phyloP scores from a whole-genome alignment of 2,888 invertebrate genomes.

The Ametastegia equiseti region DNA sequence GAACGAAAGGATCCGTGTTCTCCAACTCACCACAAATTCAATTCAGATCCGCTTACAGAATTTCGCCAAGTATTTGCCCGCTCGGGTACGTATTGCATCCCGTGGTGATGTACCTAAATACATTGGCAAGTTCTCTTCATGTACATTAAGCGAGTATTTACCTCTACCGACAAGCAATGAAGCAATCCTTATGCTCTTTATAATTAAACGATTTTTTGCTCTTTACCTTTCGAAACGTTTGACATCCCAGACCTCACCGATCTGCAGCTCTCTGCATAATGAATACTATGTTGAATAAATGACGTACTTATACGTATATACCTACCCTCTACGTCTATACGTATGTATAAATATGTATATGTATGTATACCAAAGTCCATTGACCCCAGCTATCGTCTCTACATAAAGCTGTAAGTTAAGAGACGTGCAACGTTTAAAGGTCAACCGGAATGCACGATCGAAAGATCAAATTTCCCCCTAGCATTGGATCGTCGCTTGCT shows the following conservation, averaged over 20 bases:
- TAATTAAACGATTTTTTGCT: conserved; percentile 36
- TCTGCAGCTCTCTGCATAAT: not conserved
- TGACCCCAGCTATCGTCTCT: conserved; percentile 24
- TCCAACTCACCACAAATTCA: conserved; percentile 32
- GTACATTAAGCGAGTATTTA: not conserved
- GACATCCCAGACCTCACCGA: not conserved
- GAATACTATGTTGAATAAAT: not conserved
- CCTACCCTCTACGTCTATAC: not conserved
- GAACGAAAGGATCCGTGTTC: conserved; percentile 49
- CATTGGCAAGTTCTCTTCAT: not conserved
- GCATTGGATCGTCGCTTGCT: not conserved
- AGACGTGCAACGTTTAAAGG: conserved; percentile 33
- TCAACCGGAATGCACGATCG: conserved; percentile 36
- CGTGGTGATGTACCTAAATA: not conserved
- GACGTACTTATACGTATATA: not conserved
- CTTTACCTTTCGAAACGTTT: not conserved
- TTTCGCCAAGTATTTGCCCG: conserved; percentile 4
- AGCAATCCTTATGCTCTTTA: not conserved
- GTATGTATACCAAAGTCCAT: conserved; percentile 19
- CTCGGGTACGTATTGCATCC: not conserved
- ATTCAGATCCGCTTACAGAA: conserved; percentile 42
- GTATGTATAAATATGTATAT: not conserved
- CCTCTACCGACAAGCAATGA: not conserved
- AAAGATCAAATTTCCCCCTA: conserved; percentile 38
- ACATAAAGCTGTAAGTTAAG: conserved; percentile 35